Evolutionary conservation across 2,797 vertebrate species (phyloP), one percentile per base, ranked within the genome.

Genomic region (Parauchenoglanis ngamensis): DNA sequence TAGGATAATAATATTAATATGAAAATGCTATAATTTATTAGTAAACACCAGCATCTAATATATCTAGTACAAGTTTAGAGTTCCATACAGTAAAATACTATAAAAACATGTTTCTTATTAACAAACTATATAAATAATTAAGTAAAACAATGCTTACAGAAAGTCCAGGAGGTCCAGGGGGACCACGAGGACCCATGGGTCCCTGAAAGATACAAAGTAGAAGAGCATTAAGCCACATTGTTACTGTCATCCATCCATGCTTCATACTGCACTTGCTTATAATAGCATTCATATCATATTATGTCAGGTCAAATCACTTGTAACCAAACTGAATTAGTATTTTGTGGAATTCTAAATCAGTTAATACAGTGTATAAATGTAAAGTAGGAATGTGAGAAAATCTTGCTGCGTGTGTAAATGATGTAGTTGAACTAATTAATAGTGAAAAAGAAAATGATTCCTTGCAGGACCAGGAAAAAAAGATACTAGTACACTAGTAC

Each of bases 151-250:
- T 94, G 97, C 98, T 97, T 91, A 99, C 98, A 12, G 97, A 95
- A 88, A 96, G 7, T 0, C 98, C 98, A 87, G 98, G 91, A 88
- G 97, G 81, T 70, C 98, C 98, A 73, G 98, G 96, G 86, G 97
- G 90, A 95, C 98, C 98, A 65, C 98, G 98, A 88, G 97, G 96
- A 95, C 98, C 98, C 89, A 97, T 95, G 88, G 98, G 97, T 91
- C 98, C 98, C 98, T 99, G 88, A 87, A 78, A 90, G 90, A 87
- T 88, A 88, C 85, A 91, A 85, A 78, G 93, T 21, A 21, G 23
- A 83, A 70, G 23, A 46, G 92, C 52, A 93, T 78, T 88, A 8
- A 85, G 68, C 28, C 15, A 7, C 56, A 52, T 35, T n/a, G 49
- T 57, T 79, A 35, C 54, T 40, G 54, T 40, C 4, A 35, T 35